phyloP scores from a whole-genome alignment of 2,797 vertebrate genomes.

The Antennarius maculatus region DNA sequence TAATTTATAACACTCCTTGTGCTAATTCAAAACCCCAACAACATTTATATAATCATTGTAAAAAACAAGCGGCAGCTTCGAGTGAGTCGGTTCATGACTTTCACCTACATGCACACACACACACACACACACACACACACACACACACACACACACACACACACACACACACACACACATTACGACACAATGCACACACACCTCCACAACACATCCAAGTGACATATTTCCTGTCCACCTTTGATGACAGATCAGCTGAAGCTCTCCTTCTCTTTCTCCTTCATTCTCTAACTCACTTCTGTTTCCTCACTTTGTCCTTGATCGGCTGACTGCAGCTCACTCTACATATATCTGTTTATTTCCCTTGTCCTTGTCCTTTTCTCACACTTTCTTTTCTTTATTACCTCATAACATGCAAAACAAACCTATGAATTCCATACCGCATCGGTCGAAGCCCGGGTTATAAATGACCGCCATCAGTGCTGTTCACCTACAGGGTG shows the following conservation, averaged over 20 bases:
- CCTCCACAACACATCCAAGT: constrained; percentile 22
- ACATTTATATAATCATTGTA: no score
- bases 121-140: no score
- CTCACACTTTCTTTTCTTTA: constrained; percentile 5
- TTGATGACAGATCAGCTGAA: constrained; percentile 36
- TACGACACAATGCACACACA: constrained; percentile 20
- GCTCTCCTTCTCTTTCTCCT: constrained; percentile 22
- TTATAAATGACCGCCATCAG: no score
- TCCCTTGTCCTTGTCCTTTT: constrained; percentile 2
- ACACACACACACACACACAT: neutral
- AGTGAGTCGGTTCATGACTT: no score
- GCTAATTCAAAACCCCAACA: no score
- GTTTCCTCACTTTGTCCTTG: constrained; percentile 38
- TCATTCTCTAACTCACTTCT: constrained; percentile 31
- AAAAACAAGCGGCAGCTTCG: no score
- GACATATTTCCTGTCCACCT: constrained; percentile 22
- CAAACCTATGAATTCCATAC: neutral
- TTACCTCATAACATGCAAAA: constrained; percentile 8
- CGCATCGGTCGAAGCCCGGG: no score
- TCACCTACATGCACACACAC: no score
- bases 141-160: neutral
- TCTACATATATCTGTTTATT: constrained; percentile 12
- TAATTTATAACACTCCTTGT: no score
- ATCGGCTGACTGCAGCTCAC: constrained; percentile 26
- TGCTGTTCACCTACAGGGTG: no score